phyloP scores from a whole-genome alignment of 2,113 vertebrate genomes.

The Gallinago jamesoni region DNA sequence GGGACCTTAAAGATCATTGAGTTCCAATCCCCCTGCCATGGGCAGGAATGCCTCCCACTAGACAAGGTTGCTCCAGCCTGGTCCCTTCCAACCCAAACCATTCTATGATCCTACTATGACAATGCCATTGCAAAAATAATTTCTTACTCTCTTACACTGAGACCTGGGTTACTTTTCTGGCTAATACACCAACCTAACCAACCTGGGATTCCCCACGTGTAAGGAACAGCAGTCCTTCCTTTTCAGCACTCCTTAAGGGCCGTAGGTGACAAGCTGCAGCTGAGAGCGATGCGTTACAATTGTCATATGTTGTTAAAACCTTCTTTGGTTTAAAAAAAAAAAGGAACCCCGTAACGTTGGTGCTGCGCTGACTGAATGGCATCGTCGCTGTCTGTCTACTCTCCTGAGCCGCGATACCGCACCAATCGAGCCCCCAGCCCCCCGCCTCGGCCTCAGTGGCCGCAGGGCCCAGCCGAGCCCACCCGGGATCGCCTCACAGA shows the following conservation, averaged over 20 bases:
- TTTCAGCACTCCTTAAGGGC: not conserved
- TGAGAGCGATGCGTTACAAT: rapidly evolving
- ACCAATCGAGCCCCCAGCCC: not conserved
- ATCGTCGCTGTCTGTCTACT: rapidly evolving
- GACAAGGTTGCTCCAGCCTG: too few species aligned
- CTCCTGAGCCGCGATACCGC: not conserved
- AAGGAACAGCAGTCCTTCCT: not conserved
- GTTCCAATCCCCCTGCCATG: too few species aligned
- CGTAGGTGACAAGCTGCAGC: not conserved
- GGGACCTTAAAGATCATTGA: too few species aligned
- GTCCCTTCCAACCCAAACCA: not conserved
- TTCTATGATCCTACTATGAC: not conserved
- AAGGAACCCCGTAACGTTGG: not conserved
- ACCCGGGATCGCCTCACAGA: not conserved
- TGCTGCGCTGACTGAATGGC: not conserved
- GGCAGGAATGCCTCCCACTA: too few species aligned
- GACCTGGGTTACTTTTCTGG: not conserved
- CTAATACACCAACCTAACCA: not conserved
- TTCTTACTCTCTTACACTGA: not conserved
- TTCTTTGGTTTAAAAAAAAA: not conserved
- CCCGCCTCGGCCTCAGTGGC: not conserved
- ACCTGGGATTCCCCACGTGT: too few species aligned
- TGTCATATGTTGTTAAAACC: not conserved
- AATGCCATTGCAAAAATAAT: rapidly evolving
- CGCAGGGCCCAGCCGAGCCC: not conserved